phyloP scores from a whole-genome alignment of 2,113 vertebrate genomes.

The Ceratotherium simum region DNA sequence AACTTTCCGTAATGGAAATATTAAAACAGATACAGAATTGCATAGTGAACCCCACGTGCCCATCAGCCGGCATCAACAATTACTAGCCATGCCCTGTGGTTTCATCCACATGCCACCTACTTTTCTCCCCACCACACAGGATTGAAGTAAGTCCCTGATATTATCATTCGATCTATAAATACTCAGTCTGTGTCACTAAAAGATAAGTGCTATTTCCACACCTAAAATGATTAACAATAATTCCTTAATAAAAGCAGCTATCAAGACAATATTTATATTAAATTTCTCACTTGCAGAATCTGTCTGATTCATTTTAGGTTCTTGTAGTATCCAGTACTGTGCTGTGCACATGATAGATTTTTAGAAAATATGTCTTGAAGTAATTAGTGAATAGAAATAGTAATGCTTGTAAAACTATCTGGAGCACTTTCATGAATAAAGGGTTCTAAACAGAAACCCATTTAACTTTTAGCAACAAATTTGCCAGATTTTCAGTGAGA shows the following conservation, averaged over 20 bases:
- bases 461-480: not conserved
- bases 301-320: not conserved
- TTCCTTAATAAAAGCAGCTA: not conserved
- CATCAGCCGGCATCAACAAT: too few relatives aligned
- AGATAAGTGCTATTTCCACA: not conserved
- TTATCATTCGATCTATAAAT: not conserved
- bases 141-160: too few relatives aligned
- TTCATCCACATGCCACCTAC: rapidly evolving
- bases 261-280: not conserved
- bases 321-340: not conserved
- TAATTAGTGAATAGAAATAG: not conserved
- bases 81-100: rapidly evolving
- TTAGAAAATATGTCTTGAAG: not conserved
- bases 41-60: rapidly evolving
- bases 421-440: not conserved
- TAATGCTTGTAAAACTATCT: not conserved
- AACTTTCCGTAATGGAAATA: not conserved
- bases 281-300: not conserved
- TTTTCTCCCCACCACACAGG: rapidly evolving
- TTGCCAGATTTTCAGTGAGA: not conserved
- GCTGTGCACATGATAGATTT: not conserved
- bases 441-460: not conserved
- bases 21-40: not conserved
- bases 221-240: not conserved
- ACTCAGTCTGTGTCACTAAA: not conserved